A percentile compares a stretch with the other conserved stretches of the same genome.
phyloP scores from a whole-genome alignment of 2,888 invertebrate genomes.

The Podotricha telesiphe region DNA sequence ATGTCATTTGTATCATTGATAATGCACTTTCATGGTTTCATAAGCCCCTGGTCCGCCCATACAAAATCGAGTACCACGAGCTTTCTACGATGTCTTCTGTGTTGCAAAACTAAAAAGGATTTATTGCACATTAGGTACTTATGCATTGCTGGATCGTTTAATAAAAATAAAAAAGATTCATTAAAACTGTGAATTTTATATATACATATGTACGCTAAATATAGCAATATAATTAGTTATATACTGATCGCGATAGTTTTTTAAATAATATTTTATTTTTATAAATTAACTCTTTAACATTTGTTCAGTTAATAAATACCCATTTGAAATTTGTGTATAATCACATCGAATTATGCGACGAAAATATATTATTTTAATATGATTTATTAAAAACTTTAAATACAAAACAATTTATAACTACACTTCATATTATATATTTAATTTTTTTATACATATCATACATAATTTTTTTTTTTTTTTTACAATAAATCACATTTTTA shows the following conservation, averaged over 20 bases:
- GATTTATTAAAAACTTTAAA: too few relatives aligned
- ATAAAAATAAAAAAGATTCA: constrained; percentile 11
- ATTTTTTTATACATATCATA: background rate
- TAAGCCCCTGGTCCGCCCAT: constrained; percentile 39
- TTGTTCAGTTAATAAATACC: too few relatives aligned
- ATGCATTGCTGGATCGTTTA: constrained; percentile 20
- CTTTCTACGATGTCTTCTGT: constrained; percentile 29
- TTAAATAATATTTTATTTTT: too few relatives aligned
- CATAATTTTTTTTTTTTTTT: background rate
- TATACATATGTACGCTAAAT: too few relatives aligned
- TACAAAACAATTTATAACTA: too few relatives aligned
- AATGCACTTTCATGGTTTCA: constrained; percentile 42
- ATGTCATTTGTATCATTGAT: constrained; percentile 21
- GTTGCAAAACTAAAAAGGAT: constrained; percentile 30
- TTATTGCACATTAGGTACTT: constrained; percentile 41
- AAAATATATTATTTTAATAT: too few relatives aligned
- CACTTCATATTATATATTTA: too few relatives aligned
- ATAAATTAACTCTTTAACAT: too few relatives aligned
- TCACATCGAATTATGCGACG: too few relatives aligned
- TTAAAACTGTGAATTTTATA: constrained; percentile 15
- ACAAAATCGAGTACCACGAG: constrained; percentile 23
- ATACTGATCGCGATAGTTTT: too few relatives aligned
- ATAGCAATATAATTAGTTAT: too few relatives aligned
- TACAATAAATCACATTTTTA: constrained; percentile 16
- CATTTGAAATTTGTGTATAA: too few relatives aligned